Evolutionary conservation across 2,113 vertebrate species (phyloP).

Genomic region (Taxidea taxus): DNA sequence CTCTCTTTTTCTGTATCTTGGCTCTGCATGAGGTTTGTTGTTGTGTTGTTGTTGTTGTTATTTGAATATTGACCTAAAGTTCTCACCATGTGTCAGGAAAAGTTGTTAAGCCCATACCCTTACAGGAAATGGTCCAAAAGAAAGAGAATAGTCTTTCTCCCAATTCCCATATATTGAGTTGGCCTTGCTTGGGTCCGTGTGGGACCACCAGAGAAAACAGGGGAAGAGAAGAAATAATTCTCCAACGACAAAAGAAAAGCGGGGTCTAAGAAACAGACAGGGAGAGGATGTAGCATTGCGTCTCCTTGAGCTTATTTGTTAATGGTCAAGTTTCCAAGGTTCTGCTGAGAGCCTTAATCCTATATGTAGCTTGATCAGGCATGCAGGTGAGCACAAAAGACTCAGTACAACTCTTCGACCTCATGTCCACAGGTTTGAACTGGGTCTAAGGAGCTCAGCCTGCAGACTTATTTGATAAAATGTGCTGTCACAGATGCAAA

Average conservation of each 20-base stretch:
- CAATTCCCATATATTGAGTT: not conserved
- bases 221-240: not conserved
- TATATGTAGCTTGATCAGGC: not conserved
- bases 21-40: not conserved
- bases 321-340: not conserved
- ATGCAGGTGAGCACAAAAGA: not conserved
- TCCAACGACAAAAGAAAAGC: not conserved
- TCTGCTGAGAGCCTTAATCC: not conserved
- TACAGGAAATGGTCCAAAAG: not conserved
- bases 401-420: not conserved
- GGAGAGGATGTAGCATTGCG: not conserved
- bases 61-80: not conserved
- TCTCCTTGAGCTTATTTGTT: not conserved
- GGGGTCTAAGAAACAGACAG: not conserved
- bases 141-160: not conserved
- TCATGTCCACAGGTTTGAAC: not conserved
- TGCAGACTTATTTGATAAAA: not conserved
- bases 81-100: not conserved
- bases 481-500: conserved; percentile 13
- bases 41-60: not conserved
- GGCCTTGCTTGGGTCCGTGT: not conserved
- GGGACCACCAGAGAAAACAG: not conserved
- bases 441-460: not conserved
- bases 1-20: not conserved
- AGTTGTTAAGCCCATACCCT: not conserved